Evolutionary conservation across 1,140 invertebrate genomes (phyloP).

Genomic region (Euura lappo): DNA sequence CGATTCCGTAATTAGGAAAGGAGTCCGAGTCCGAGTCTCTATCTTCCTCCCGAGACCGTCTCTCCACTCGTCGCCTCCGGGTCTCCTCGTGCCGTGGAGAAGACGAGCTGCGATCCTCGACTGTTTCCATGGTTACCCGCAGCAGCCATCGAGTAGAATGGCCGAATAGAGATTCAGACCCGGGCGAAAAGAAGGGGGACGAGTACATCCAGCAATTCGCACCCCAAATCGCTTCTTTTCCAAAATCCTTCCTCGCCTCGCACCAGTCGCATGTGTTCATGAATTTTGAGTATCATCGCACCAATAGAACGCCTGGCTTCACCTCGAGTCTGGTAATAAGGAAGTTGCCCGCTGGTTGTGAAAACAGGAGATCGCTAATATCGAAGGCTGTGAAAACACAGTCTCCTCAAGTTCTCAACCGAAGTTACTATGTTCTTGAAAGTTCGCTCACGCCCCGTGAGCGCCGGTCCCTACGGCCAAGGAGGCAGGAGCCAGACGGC

Average conservation of each 20-base stretch:
- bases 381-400: conserved; percentile 56
- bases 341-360: conserved; percentile 55
- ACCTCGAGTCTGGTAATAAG: conserved; percentile 44
- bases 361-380: conserved; percentile 56
- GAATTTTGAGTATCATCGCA: too few species aligned
- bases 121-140: not conserved
- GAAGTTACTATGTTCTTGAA: conserved; percentile 13
- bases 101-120: not conserved
- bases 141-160: not conserved
- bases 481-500: conserved; percentile 40
- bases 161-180: not conserved
- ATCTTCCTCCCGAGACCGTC: not conserved
- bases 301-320: too few species aligned
- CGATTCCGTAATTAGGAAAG: not conserved
- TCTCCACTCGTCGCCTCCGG: not conserved
- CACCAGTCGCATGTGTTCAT: too few species aligned
- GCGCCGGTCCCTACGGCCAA: conserved; percentile 11
- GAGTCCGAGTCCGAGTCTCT: not conserved
- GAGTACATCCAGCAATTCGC: too few species aligned
- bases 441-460: conserved; percentile 27
- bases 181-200: too few species aligned
- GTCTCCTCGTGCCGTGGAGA: not conserved
- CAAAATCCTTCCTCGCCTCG: too few species aligned
- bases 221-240: too few species aligned
- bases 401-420: not conserved